phyloP scores from a whole-genome alignment of 1,140 invertebrate genomes.

The Metaphire vulgaris region DNA sequence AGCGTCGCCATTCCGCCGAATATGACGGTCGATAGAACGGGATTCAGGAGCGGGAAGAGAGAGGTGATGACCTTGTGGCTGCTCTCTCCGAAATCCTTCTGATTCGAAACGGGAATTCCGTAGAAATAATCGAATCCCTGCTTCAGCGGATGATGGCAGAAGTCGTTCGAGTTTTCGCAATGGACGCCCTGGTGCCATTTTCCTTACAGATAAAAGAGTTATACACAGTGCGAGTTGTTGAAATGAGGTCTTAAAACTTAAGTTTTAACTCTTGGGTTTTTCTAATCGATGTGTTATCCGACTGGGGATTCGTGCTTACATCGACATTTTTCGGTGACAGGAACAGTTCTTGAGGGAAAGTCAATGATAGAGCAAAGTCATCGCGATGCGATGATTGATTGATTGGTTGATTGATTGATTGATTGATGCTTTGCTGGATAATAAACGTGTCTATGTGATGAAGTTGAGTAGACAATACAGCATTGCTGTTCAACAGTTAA shows the following conservation, averaged over 20 bases:
- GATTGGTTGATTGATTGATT: no score
- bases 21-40: not conserved
- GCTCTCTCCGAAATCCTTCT: conserved; percentile 47
- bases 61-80: conserved; percentile 21
- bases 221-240: not conserved
- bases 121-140: conserved; percentile 56
- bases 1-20: not conserved
- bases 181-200: conserved; percentile 55
- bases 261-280: not conserved
- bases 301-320: not conserved
- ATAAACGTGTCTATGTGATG: no score
- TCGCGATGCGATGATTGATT: no score
- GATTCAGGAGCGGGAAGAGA: not conserved
- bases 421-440: not conserved
- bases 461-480: no score
- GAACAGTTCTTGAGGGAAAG: no score
- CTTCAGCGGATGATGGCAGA: conserved; percentile 49
- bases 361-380: no score
- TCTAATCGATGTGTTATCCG: not conserved
- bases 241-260: not conserved
- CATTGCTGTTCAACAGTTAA: no score
- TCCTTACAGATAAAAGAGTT: conserved; percentile 32
- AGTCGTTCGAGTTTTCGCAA: conserved; percentile 34
- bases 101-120: conserved; percentile 52
- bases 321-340: not conserved